phyloP scores from a whole-genome alignment of 1,140 invertebrate species.

The Pinna nobilis region DNA sequence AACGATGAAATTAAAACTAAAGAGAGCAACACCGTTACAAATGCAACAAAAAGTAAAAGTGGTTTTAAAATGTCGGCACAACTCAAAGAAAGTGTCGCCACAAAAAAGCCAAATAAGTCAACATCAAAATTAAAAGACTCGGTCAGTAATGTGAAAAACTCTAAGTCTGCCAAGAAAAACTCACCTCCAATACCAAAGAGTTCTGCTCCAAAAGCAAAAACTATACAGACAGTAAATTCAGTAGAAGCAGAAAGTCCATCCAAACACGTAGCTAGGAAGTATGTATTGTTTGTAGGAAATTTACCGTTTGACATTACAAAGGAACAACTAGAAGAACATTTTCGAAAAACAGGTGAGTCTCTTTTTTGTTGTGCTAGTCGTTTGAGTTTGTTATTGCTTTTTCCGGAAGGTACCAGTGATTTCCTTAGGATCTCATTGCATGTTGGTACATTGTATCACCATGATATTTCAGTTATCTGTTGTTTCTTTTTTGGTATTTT shows the following conservation, averaged over 20 bases:
- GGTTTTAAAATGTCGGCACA: neutral
- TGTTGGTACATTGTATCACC: too few species aligned
- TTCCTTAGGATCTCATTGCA: too few species aligned
- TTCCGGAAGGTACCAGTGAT: too few species aligned
- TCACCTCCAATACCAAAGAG: neutral
- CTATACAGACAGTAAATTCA: neutral
- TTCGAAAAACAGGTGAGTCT: constrained; percentile 64
- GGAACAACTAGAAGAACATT: constrained; percentile 65
- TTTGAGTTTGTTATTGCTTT: too few species aligned
- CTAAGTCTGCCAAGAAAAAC: neutral
- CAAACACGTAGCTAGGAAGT: constrained; percentile 45
- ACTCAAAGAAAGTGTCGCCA: too few species aligned
- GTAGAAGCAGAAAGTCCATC: constrained; percentile 3
- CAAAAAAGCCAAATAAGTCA: neutral
- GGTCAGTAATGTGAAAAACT: constrained; percentile 2
- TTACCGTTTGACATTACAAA: constrained; percentile 61
- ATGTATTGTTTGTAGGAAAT: constrained; percentile 67
- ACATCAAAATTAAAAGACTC: constrained; percentile 3
- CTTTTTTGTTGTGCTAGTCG: too few species aligned
- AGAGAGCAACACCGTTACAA: neutral
- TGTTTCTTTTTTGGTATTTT: too few species aligned
- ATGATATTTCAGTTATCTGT: too few species aligned
- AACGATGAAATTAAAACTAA: neutral
- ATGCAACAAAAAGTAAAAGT: neutral
- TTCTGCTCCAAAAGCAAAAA: too few species aligned